Evolutionary conservation across 2,113 vertebrate genomes (phyloP).

Genomic region (Chaetops frenatus): DNA sequence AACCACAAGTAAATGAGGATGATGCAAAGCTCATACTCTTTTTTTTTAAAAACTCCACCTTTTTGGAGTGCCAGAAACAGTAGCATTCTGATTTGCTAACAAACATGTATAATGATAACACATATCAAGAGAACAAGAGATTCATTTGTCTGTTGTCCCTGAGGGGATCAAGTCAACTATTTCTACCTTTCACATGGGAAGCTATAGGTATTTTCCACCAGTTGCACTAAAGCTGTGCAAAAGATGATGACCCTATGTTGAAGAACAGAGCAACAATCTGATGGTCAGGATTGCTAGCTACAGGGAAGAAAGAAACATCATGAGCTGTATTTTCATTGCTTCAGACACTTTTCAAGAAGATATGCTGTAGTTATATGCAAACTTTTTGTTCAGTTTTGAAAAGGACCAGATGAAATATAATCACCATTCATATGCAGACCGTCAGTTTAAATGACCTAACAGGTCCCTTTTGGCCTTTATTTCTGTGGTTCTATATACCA

Average conservation of each 20-base stretch:
- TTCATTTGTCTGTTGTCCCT: not conserved
- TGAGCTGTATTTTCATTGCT: not conserved
- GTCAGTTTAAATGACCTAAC: not conserved
- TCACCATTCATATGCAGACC: not conserved
- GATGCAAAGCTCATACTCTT: not conserved
- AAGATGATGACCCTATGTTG: not conserved
- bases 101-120: not conserved
- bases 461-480: not conserved
- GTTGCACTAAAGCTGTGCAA: not conserved
- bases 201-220: not conserved
- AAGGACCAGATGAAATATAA: not conserved
- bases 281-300: not conserved
- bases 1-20: not conserved
- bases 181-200: not conserved
- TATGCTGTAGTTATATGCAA: not conserved
- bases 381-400: not conserved
- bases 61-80: not conserved
- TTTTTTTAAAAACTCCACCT: not conserved
- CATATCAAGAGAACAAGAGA: not conserved
- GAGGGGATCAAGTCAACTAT: not conserved
- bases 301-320: not conserved
- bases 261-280: not conserved
- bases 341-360: not conserved
- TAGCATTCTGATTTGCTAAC: not conserved
- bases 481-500: not conserved